A percentile compares a stretch with the other conserved stretches of the same genome.
phyloP scores from a whole-genome alignment of 64 coral and sea anemone genomes.

The Platygyra sinensis region DNA sequence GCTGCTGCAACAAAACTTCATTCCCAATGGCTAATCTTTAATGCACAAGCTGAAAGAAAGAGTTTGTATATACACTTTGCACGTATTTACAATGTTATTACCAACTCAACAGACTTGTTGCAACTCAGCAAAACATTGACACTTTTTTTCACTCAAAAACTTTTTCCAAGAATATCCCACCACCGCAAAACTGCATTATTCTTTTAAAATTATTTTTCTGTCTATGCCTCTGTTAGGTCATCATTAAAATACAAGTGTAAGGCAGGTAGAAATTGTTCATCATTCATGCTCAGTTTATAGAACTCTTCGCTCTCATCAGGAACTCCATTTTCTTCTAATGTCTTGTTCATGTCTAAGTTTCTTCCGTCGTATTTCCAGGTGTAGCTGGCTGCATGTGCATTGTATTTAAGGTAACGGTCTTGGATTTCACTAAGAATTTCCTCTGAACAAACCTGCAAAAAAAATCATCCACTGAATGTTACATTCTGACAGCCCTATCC shows the following conservation, averaged over 20 bases:
- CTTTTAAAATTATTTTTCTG: background rate
- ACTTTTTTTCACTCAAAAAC: background rate
- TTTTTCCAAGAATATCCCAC: background rate
- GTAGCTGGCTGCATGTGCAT: slow-evolving; percentile 92
- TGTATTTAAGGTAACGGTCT: slow-evolving; percentile 93
- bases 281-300: slow-evolving; percentile 95
- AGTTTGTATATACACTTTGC: no score
- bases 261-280: slow-evolving; percentile 90
- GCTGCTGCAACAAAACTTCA: no score
- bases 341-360: slow-evolving; percentile 94
- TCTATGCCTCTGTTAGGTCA: slow-evolving; percentile 87
- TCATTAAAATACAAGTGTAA: slow-evolving; percentile 98
- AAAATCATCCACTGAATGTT: no score
- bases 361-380: slow-evolving; percentile 94
- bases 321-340: slow-evolving; percentile 91
- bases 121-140: background rate
- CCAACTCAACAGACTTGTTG: no score
- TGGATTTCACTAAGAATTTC: slow-evolving; percentile 97
- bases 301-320: slow-evolving; percentile 95
- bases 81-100: no score
- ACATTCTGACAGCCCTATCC: no score
- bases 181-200: background rate
- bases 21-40: no score
- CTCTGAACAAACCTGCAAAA: slow-evolving; percentile 91
- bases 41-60: no score